Evolutionary conservation across 2,888 invertebrate species (phyloP), one percentile per base, ranked within the genome.

Genomic region (Erebia palarica): DNA sequence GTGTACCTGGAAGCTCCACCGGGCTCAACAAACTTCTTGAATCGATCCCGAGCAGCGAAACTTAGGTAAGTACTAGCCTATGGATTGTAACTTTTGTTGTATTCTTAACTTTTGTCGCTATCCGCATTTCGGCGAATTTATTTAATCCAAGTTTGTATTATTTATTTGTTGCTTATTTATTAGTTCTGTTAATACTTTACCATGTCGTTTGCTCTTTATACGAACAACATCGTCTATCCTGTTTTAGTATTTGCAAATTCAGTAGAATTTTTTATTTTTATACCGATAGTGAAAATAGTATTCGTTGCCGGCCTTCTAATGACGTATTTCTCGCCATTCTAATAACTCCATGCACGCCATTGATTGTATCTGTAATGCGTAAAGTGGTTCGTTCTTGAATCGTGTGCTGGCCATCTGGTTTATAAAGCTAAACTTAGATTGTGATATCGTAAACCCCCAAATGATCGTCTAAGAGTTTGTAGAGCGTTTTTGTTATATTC

Each of bases 361-460:
- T 57, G 65, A 59, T 67, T 67, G 72, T 64, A 65, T 75, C 71
- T 70, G 69, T 72, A 79, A 79, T 80, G 79, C 79, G 78, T 82
- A 82, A 85, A 84, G 83, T 83, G 80, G 66, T 67, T 85, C 79
- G 66, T 67, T 85, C 79, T 84, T 85, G 84, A 87, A 88, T 87
- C 85, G 87, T 90, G 86, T 87, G 85, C 84, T 83, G 86, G 93
- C 92, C 92, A 93, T 93, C 92, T 93, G 92, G 92, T 88, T 90
- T 90, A 87, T 88, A 90, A 91, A 83, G 91, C 92, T 93, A 93
- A 92, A 92, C 90, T 93, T 93, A 93, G 92, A 91, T 89, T 90
- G 89, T 89, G 88, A 90, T 91, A 91, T 91, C 90, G 91, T 92
- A 90, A 92, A 93, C 90, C 87, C 42, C 84, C 84, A 84, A 84